Conservation (phyloP, 2,888 invertebrate genomes). For the Epinotia nisella region DNA sequence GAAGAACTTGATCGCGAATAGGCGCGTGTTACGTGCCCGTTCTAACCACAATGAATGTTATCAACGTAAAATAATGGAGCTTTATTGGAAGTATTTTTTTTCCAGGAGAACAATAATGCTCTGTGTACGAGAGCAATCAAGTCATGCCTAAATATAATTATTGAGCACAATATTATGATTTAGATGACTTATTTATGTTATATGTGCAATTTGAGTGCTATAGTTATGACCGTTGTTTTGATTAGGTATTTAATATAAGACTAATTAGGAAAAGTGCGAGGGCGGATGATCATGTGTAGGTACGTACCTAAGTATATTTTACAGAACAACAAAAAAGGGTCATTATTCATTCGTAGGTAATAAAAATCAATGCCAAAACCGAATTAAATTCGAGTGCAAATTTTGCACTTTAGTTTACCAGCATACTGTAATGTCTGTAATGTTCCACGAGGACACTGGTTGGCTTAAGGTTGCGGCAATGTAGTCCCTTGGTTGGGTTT, state of each 20-base stretch:
- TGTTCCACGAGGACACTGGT: too few relatives aligned
- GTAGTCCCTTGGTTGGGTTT: too few relatives aligned
- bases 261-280: too few relatives aligned
- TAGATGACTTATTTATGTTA: constrained; percentile 15
- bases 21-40: constrained; percentile 24
- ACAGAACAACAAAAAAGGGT: too few relatives aligned
- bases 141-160: constrained; percentile 38
- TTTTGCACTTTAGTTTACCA: too few relatives aligned
- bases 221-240: constrained; percentile 3
- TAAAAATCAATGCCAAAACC: too few relatives aligned
- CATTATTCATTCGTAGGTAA: too few relatives aligned
- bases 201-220: constrained; percentile 1
- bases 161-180: constrained; percentile 13
- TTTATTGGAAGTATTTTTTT: constrained; percentile 34
- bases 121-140: constrained; percentile 18
- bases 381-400: too few relatives aligned
- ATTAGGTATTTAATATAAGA: neutral
- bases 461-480: too few relatives aligned
- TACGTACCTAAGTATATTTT: too few relatives aligned
- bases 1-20: neutral
- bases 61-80: constrained; percentile 43
- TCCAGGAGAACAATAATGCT: constrained; percentile 23
- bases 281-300: too few relatives aligned
- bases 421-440: too few relatives aligned
- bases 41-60: constrained; percentile 40